Evolutionary conservation across 2,113 vertebrate genomes (phyloP).

Genomic region (Artemisiospiza belli): DNA sequence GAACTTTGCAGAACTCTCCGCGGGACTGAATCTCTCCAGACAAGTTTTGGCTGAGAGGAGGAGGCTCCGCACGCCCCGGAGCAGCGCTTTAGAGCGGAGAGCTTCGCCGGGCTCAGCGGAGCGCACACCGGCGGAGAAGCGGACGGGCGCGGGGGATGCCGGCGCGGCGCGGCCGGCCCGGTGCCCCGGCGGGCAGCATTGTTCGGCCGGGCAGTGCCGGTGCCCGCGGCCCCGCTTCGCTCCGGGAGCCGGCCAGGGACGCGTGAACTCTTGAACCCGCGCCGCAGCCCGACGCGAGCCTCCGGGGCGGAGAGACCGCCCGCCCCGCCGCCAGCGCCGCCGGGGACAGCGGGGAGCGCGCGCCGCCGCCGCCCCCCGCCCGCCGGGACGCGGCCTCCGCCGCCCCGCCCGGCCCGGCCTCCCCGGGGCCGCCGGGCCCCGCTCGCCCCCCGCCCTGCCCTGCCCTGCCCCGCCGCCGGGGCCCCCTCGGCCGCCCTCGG

Average conservation of each 20-base stretch:
- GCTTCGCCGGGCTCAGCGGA: background rate
- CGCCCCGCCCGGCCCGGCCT: too few relatives aligned
- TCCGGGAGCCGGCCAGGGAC: background rate
- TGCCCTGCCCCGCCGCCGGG: too few relatives aligned
- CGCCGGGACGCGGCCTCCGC: too few relatives aligned
- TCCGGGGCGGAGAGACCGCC: background rate
- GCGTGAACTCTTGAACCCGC: constrained; percentile 73
- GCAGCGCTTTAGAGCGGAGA: background rate
- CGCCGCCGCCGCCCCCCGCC: background rate
- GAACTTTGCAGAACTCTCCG: constrained; percentile 21
- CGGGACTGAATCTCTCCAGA: background rate
- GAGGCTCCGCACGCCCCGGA: background rate
- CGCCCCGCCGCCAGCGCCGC: background rate
- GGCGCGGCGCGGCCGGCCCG: constrained; percentile 19
- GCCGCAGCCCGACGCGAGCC: constrained; percentile 24
- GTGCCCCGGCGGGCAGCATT: constrained; percentile 12
- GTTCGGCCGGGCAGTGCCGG: background rate
- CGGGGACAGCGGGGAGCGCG: background rate
- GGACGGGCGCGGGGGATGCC: background rate
- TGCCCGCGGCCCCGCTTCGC: background rate
- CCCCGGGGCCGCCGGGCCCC: too few relatives aligned
- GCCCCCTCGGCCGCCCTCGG: too few relatives aligned
- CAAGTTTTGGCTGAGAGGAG: background rate
- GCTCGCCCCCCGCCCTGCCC: too few relatives aligned
- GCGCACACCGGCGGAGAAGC: background rate